Conservation (phyloP, 2,888 invertebrate genomes). For the Drosophila recens region DNA sequence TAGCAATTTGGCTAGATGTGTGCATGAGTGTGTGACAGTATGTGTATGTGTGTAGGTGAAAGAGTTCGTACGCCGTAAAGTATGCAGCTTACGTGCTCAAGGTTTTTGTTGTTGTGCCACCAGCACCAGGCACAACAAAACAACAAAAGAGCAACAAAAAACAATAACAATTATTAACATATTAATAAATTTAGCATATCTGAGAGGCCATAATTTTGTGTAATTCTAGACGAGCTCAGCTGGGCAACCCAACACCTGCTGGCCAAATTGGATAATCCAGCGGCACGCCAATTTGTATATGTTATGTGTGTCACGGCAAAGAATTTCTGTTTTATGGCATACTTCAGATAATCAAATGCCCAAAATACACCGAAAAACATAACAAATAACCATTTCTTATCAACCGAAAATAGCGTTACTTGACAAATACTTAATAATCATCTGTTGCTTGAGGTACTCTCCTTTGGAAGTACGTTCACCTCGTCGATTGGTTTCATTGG, state of each 20-base stretch:
- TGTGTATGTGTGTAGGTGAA: constrained; percentile 62
- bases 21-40: constrained; percentile 14
- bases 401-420: background rate
- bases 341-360: constrained; percentile 26
- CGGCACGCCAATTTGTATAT: constrained; percentile 43
- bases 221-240: constrained; percentile 73
- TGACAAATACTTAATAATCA: background rate
- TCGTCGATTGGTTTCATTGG: background rate
- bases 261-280: constrained; percentile 66
- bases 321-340: constrained; percentile 40
- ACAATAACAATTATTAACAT: constrained; percentile 82
- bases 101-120: constrained; percentile 47
- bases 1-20: constrained; percentile 66
- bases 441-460: constrained; percentile 1
- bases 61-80: constrained; percentile 80
- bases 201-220: constrained; percentile 81
- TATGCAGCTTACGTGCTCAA: constrained; percentile 77
- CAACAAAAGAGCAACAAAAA: constrained; percentile 48
- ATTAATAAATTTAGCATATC: constrained; percentile 81
- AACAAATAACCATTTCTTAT: constrained; percentile 23
- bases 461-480: constrained; percentile 3
- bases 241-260: constrained; percentile 65
- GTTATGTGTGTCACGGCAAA: background rate
- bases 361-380: background rate
- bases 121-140: constrained; percentile 49